Evolutionary conservation across 2,888 invertebrate genomes (phyloP).

Genomic region (Rhagonycha lutea): DNA sequence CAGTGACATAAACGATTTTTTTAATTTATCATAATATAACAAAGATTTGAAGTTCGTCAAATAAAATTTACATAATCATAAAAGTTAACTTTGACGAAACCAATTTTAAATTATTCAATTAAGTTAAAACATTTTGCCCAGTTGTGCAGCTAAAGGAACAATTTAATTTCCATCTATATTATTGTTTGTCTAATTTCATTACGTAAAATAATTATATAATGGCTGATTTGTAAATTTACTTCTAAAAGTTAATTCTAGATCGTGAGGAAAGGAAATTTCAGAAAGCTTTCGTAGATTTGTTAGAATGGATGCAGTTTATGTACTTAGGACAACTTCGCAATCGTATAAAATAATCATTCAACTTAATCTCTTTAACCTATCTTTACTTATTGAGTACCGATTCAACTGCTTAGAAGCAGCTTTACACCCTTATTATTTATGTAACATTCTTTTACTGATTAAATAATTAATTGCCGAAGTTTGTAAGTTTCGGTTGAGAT

Average conservation of each 20-base stretch:
- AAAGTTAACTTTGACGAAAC: neutral
- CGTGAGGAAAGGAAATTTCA: neutral
- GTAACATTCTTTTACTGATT: neutral
- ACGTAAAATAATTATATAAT: neutral
- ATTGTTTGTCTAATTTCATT: neutral
- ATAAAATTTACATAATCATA: neutral
- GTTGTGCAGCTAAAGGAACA: neutral
- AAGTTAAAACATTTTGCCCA: neutral
- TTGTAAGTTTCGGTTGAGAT: neutral
- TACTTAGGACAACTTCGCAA: neutral
- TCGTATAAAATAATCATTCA: neutral
- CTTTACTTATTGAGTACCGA: neutral
- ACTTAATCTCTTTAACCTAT: neutral
- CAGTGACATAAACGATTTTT: neutral
- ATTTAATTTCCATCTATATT: neutral
- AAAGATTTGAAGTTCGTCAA: neutral
- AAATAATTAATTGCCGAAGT: neutral
- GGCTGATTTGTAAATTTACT: neutral
- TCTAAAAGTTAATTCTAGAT: neutral
- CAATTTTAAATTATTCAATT: neutral
- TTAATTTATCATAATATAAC: neutral
- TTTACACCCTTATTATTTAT: neutral
- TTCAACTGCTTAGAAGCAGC: neutral
- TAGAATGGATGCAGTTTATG: neutral
- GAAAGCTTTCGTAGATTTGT: neutral